A percentile compares a stretch with the other conserved stretches of the same genome.
Conservation (phyloP, 2,797 vertebrate genomes). For the Tinamus major region DNA sequence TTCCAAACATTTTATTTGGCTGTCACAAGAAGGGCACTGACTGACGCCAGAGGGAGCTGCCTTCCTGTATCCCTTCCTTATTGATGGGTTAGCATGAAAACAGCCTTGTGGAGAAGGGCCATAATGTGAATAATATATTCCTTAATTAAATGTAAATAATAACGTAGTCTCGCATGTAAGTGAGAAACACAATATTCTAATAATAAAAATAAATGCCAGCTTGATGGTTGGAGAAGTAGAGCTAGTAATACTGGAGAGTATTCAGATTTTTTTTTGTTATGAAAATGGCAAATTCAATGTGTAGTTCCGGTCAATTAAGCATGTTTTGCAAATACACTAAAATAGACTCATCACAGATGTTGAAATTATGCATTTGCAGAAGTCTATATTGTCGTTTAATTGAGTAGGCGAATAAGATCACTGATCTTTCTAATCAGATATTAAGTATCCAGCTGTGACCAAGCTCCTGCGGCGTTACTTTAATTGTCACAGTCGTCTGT, state of each 20-base stretch:
- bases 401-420: background rate
- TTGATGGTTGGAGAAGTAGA: background rate
- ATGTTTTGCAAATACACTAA: background rate
- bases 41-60: slow-evolving; percentile 16
- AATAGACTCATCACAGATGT: background rate
- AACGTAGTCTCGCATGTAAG: background rate
- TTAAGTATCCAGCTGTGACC: background rate
- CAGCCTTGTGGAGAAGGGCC: background rate
- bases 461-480: background rate
- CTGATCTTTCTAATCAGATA: background rate
- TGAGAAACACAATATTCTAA: background rate
- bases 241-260: background rate
- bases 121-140: background rate
- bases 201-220: slow-evolving; percentile 1
- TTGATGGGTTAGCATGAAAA: background rate
- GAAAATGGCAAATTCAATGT: background rate
- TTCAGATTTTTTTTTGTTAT: background rate
- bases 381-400: slow-evolving; percentile 2
- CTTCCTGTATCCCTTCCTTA: background rate
- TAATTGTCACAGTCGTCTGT: background rate
- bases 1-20: background rate
- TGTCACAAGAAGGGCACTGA: background rate
- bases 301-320: background rate
- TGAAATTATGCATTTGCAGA: background rate
- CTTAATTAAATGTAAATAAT: background rate